Evolutionary conservation across 2,113 vertebrate genomes (phyloP), one percentile per base, ranked within the genome.

Genomic region (Rhadina sibilatrix): DNA sequence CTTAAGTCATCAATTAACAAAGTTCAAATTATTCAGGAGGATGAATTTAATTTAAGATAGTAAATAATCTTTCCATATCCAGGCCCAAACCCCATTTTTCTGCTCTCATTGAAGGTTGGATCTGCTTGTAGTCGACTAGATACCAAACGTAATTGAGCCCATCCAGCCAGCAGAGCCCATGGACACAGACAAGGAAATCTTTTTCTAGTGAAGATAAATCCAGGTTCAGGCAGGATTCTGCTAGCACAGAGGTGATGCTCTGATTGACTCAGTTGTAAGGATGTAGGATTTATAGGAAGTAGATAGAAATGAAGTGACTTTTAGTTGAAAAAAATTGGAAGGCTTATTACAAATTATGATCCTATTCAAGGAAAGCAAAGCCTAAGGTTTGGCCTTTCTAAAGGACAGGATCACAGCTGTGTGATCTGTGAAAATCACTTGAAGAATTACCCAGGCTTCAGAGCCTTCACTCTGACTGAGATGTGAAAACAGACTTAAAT

Each of bases 141-240:
- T 20, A 30, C 0, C 33, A 35, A 88, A 15, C 8, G n/a, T 21
- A 64, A 70, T 14, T 83, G 24, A 80, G n/a, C 60, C 49, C 4
- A 7, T 42, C 21, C 27, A 74, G 19, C 50, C 20, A 3, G 27
- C 31, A 89, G 37, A 94, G 65, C 37, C 40, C 28, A 21, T 5
- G 10, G 53, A 80, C 31, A 65, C 10, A 77, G 37, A 14, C 54
- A 80, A 94, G 42, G 40, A 86, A 79, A 65, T 90, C 6, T 53
- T 78, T 87, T 65, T 61, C 22, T 94, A 79, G 79, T 79, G 52
- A 90, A 86, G 66, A 80, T 53, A 85, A 95, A 94, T 72, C n/a
- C 50, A 25, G 8, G 21, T 50, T 86, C 50, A 74, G 31, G 22
- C 5, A 90, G 68, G 31, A 83, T 74, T 90, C 63, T 83, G 13